phyloP scores from a whole-genome alignment of 2,888 invertebrate species.

The Enchytraeus crypticus region DNA sequence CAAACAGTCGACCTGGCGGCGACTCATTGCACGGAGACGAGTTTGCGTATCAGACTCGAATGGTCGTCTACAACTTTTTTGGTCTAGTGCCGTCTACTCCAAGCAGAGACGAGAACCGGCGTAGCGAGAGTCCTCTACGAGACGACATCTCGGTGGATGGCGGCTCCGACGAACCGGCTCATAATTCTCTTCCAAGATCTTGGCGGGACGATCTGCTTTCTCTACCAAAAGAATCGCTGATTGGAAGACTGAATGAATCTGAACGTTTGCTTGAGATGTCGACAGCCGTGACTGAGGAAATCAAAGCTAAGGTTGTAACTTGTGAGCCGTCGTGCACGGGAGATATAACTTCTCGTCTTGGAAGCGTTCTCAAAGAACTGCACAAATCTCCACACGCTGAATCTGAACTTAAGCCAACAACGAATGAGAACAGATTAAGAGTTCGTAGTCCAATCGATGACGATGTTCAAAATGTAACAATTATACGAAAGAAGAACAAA shows the following conservation, averaged over 20 bases:
- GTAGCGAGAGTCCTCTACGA: background rate
- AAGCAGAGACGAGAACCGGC: background rate
- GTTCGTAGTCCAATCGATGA: background rate
- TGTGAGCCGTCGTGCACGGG: background rate
- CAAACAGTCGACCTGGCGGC: no score
- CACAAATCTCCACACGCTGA: no score
- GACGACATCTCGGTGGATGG: background rate
- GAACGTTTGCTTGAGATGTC: background rate
- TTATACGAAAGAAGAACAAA: background rate
- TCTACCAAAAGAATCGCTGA: slow-evolving; percentile 8
- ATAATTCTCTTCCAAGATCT: background rate
- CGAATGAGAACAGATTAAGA: background rate
- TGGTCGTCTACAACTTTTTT: slow-evolving; percentile 15
- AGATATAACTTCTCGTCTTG: background rate
- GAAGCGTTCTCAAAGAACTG: background rate
- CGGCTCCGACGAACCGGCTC: background rate
- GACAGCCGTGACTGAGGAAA: background rate
- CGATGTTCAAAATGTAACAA: background rate
- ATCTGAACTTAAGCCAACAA: background rate
- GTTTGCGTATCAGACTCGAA: slow-evolving; percentile 11
- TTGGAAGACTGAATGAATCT: slow-evolving; percentile 12
- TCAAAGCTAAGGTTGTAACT: background rate
- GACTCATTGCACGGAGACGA: slow-evolving; percentile 5
- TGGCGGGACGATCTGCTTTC: background rate
- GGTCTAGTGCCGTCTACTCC: slow-evolving; percentile 14